phyloP scores from a whole-genome alignment of 2,113 vertebrate genomes.

The Columba livia region DNA sequence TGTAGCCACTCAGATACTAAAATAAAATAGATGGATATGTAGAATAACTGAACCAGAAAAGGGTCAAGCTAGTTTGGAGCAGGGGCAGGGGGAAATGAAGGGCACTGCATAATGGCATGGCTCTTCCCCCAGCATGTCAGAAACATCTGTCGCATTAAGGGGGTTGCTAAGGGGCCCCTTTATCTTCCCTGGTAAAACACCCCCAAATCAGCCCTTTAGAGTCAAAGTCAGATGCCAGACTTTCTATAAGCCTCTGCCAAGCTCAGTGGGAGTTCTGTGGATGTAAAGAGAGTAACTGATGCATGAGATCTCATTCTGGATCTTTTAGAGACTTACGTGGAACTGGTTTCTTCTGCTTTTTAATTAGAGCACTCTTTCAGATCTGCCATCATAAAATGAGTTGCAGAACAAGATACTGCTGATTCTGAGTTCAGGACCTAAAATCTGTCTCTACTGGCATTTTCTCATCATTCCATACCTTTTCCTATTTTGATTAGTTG shows the following conservation, averaged over 20 bases:
- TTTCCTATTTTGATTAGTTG: conserved; percentile 22
- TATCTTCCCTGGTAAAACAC: conserved; percentile 26
- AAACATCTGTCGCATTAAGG: conserved; percentile 23
- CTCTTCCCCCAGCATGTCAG: background rate
- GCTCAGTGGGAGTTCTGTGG: background rate
- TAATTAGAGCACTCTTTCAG: conserved; percentile 10
- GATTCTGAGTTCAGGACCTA: background rate
- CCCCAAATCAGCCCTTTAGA: conserved; percentile 9
- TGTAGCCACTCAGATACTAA: background rate
- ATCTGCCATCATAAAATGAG: conserved; percentile 5
- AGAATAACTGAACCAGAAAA: conserved; percentile 27
- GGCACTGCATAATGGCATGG: background rate
- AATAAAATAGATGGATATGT: conserved; percentile 4
- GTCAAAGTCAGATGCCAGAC: conserved; percentile 17
- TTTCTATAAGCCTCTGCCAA: conserved; percentile 13
- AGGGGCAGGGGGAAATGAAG: background rate
- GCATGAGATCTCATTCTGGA: background rate
- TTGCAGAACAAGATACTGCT: background rate
- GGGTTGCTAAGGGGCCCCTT: conserved; percentile 18
- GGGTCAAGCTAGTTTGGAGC: background rate
- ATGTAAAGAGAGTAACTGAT: conserved; percentile 26
- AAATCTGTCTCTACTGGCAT: background rate
- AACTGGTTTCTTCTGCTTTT: conserved; percentile 23
- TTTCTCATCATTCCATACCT: background rate
- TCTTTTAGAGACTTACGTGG: background rate